Percentiles rank a stretch among this genome's conserved stretches.
Evolutionary conservation across 1,140 invertebrate genomes (phyloP).

Genomic region (Chymomyza costata): DNA sequence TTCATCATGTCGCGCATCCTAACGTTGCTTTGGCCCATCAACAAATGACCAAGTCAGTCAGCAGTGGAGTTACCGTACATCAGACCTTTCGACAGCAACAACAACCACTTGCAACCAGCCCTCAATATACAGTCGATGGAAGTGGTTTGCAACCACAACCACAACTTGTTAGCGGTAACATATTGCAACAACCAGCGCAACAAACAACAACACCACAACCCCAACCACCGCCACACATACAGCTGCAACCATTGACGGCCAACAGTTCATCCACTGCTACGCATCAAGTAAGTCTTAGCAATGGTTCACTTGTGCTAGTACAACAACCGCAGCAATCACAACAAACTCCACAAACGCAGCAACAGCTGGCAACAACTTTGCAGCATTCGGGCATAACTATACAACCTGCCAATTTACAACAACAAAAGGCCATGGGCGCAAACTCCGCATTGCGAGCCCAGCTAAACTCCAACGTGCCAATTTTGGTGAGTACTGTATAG

Average conservation of each 20-base stretch:
- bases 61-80: slow-evolving; percentile 49
- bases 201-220: slow-evolving; percentile 43
- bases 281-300: slow-evolving; percentile 75
- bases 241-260: slow-evolving; percentile 50
- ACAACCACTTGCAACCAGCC: slow-evolving; percentile 42
- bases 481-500: slow-evolving; percentile 77
- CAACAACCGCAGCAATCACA: slow-evolving; percentile 76
- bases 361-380: slow-evolving; percentile 52
- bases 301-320: slow-evolving; percentile 77
- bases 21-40: slow-evolving; percentile 76
- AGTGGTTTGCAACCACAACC: slow-evolving; percentile 19
- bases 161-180: slow-evolving; percentile 10
- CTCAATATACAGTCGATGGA: slow-evolving; percentile 12
- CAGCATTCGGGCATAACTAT: slow-evolving; percentile 68
- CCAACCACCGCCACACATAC: slow-evolving; percentile 44
- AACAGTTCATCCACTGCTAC: slow-evolving; percentile 37
- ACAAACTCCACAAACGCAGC: slow-evolving; percentile 34
- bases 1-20: slow-evolving; percentile 67
- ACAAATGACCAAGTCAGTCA: slow-evolving; percentile 58
- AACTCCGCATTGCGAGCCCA: slow-evolving; percentile 72
- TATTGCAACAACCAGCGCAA: slow-evolving; percentile 4
- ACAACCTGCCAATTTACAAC: slow-evolving; percentile 55
- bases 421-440: slow-evolving; percentile 48
- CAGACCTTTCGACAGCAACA: slow-evolving; percentile 53
- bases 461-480: slow-evolving; percentile 77